phyloP scores from a whole-genome alignment of 1,140 invertebrate species.

The Pogonognathellus flavescens region DNA sequence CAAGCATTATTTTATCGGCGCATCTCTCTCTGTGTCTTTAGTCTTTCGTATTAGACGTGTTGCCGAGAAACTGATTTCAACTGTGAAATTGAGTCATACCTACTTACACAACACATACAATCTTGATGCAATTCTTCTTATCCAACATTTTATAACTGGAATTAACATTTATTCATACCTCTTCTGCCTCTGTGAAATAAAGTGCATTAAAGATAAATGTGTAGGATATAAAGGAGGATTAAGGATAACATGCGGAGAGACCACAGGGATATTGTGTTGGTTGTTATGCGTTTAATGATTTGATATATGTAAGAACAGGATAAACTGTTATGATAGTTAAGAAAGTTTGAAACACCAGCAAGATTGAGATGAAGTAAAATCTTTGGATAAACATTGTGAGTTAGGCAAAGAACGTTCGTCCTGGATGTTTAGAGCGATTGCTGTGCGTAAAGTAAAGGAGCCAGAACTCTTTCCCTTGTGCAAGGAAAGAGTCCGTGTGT shows the following conservation, averaged over 20 bases:
- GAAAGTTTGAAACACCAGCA: not conserved
- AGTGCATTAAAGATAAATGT: no score
- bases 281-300: not conserved
- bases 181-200: not conserved
- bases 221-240: no score
- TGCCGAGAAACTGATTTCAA: no score
- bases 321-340: slow-evolving; percentile 44
- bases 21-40: no score
- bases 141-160: not conserved
- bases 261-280: not conserved
- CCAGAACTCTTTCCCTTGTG: no score
- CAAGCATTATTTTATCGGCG: no score
- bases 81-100: no score
- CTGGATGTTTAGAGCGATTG: no score
- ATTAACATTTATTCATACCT: not conserved
- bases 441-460: no score
- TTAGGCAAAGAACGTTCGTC: not conserved
- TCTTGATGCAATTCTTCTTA: no score
- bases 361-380: not conserved
- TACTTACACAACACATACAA: no score
- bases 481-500: not conserved
- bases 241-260: not conserved
- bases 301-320: slow-evolving; percentile 15
- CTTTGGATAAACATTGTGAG: slow-evolving; percentile 20
- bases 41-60: no score